These are phyloP conservation scores for Rhynchopsitta pachyrhyncha DNA, from an alignment of 2,113 vertebrate genomes.

Conservation along the genomic window DNA sequence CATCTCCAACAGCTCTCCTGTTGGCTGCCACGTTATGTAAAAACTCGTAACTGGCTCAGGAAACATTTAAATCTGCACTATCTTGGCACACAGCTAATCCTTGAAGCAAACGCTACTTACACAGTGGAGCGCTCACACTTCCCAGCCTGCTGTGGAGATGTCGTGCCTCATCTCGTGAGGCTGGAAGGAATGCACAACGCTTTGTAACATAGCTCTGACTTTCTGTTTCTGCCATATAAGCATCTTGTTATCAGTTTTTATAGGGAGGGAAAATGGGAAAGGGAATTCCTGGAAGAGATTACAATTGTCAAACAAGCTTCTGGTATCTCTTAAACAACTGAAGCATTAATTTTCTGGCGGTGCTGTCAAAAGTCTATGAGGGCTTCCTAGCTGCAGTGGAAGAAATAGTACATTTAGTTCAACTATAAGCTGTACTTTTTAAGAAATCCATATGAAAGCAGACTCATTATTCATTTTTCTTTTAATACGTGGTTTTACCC, in stretches of 20 bases:
- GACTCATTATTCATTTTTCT: conserved; percentile 63
- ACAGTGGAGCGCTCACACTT: neutral
- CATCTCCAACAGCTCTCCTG: neutral
- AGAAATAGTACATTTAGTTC: conserved; percentile 55
- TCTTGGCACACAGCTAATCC: conserved; percentile 18
- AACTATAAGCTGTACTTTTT: conserved; percentile 29
- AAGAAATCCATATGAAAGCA: conserved; percentile 45
- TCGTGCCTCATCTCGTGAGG: neutral
- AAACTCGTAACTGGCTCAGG: conserved; percentile 29
- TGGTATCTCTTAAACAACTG: conserved; percentile 54
- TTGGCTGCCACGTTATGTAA: neutral
- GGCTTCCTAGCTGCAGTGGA: conserved; percentile 37
- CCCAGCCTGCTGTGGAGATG: neutral
- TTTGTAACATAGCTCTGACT: conserved; percentile 36
- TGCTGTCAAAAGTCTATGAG: conserved; percentile 36
- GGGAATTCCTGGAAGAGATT: conserved; percentile 67
- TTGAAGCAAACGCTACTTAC: conserved; percentile 22
- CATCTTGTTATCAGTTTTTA: conserved; percentile 60
- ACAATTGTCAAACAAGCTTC: conserved; percentile 46
- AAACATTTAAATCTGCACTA: neutral
- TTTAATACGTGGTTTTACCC: conserved; percentile 43
- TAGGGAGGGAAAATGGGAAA: conserved; percentile 34
- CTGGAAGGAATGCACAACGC: conserved; percentile 7
- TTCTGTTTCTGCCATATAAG: conserved; percentile 51
- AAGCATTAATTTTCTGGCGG: conserved; percentile 56